These are phyloP conservation scores for Opisthograptis luteolata DNA, from an alignment of 2,888 invertebrate species.

Conservation along the genomic window DNA sequence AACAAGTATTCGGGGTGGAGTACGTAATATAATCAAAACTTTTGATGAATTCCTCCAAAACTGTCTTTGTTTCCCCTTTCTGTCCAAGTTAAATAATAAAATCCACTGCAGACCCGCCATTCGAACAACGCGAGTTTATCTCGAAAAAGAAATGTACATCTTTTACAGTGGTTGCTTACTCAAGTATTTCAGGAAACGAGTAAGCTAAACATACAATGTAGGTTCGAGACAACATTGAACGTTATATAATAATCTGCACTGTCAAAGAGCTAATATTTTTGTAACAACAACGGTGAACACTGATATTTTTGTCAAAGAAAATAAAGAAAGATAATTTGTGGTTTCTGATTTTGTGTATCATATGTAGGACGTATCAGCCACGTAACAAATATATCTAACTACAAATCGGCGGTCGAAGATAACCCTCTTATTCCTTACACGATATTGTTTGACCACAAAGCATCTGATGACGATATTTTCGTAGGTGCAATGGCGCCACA, in stretches of 20 bases:
- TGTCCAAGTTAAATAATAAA: conserved; percentile 75
- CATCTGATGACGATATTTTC: too few species aligned
- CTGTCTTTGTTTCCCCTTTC: conserved; percentile 78
- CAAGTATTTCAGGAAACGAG: conserved; percentile 19
- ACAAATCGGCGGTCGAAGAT: too few species aligned
- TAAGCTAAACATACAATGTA: background rate
- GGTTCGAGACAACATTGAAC: conserved; percentile 27
- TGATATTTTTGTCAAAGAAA: too few species aligned
- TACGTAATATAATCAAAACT: conserved; percentile 81
- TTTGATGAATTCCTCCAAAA: conserved; percentile 80
- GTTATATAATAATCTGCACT: conserved; percentile 37
- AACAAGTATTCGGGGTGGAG: conserved; percentile 63
- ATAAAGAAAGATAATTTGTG: too few species aligned
- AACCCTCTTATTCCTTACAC: too few species aligned
- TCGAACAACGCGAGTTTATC: conserved; percentile 53
- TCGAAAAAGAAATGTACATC: conserved; percentile 46
- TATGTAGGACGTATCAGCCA: too few species aligned
- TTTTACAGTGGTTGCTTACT: conserved; percentile 27
- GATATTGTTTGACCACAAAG: too few species aligned
- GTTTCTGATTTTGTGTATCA: too few species aligned
- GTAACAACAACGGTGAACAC: too few species aligned
- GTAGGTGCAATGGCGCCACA: too few species aligned
- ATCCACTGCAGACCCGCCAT: conserved; percentile 59
- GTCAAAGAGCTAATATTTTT: conserved; percentile 14
- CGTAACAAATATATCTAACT: too few species aligned